phyloP scores from a whole-genome alignment of 2,888 invertebrate genomes.

The Chrysotoxum bicinctum region DNA sequence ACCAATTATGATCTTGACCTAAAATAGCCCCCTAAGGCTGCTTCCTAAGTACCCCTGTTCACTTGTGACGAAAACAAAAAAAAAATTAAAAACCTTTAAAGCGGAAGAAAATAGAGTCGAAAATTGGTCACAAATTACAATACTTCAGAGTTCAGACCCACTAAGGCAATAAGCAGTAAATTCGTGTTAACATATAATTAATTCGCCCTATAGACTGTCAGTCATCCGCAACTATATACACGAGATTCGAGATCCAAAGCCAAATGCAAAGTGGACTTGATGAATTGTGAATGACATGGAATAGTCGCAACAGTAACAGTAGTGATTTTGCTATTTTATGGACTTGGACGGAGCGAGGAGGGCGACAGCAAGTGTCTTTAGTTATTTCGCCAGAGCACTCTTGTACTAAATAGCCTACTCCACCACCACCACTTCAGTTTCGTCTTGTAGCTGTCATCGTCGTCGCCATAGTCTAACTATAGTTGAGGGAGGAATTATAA shows the following conservation, averaged over 20 bases:
- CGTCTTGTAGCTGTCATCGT: not conserved
- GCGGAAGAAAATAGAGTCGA: not conserved
- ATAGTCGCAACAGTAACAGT: not conserved
- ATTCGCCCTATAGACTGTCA: conserved; percentile 62
- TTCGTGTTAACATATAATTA: conserved; percentile 69
- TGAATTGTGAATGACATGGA: conserved; percentile 64
- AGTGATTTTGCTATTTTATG: not conserved
- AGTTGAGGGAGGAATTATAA: conserved; percentile 37
- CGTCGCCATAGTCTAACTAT: not conserved
- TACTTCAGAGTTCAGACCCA: conserved; percentile 24
- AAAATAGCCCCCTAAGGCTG: conserved; percentile 11
- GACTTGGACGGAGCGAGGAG: not conserved
- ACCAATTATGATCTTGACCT: conserved; percentile 39
- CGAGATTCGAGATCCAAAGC: conserved; percentile 33
- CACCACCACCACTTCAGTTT: not conserved
- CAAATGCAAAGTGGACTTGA: conserved; percentile 65
- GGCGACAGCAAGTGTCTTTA: not conserved
- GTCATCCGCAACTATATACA: conserved; percentile 34
- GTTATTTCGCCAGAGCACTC: not conserved
- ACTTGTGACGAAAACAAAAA: not conserved
- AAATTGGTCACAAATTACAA: conserved; percentile 54
- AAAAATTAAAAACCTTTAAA: not conserved
- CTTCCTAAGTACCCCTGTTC: conserved; percentile 4
- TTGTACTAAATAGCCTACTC: conserved; percentile 41
- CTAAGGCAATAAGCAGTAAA: conserved; percentile 31